Conservation (phyloP, 2,113 vertebrate genomes). For the Microtus pennsylvanicus region DNA sequence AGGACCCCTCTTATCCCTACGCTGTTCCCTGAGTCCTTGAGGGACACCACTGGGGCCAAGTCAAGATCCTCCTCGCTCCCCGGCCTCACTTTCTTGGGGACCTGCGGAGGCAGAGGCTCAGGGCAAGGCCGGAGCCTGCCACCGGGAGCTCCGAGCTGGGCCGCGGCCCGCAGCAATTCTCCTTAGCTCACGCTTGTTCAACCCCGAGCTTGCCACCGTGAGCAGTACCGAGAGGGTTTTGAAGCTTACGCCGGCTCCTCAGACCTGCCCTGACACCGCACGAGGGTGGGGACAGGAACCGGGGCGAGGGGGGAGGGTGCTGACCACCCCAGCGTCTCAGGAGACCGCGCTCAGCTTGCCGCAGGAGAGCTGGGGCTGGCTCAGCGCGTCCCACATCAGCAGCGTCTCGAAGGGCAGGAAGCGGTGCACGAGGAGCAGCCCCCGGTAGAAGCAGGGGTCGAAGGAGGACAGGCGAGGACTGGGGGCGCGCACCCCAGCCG, state of each 20-base stretch:
- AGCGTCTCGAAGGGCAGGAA: constrained; percentile 88
- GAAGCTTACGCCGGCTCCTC: not conserved
- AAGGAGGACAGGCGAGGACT: constrained; percentile 86
- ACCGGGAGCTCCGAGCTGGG: not conserved
- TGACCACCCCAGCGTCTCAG: not conserved
- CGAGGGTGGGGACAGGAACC: constrained; percentile 73
- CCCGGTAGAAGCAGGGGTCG: constrained; percentile 91
- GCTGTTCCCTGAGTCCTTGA: not conserved
- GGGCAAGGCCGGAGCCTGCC: not conserved
- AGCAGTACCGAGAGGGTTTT: not conserved
- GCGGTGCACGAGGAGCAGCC: constrained; percentile 91
- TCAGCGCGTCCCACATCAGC: constrained; percentile 89
- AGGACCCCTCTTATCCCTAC: not conserved
- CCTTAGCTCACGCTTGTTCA: too few species aligned
- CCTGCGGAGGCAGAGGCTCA: too few species aligned
- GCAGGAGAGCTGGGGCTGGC: constrained; percentile 83
- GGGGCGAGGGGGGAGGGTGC: too few species aligned
- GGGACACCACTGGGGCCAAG: too few species aligned
- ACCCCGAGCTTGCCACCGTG: not conserved
- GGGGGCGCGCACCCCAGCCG: constrained; percentile 86
- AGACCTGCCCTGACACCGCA: not conserved
- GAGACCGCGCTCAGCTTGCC: constrained; percentile 55
- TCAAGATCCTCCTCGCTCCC: not conserved
- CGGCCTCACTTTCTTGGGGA: not conserved
- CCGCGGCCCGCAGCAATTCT: too few species aligned